Evolutionary conservation across 2,113 vertebrate species (phyloP).

Genomic region (Ictalurus punctatus): DNA sequence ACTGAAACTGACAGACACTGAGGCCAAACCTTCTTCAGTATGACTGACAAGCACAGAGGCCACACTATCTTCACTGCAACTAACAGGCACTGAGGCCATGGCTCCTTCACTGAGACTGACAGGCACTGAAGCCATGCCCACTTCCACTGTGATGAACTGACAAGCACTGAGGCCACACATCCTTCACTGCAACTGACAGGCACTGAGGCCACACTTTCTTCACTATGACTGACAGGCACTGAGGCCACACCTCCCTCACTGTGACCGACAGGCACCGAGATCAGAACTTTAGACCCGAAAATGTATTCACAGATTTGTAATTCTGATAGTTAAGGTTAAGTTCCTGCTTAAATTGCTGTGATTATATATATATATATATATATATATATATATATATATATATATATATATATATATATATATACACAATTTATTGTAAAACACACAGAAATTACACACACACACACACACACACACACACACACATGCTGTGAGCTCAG

Average conservation of each 20-base stretch:
- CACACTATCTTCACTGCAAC: neutral
- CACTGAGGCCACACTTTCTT: neutral
- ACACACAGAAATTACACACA: too few relatives aligned
- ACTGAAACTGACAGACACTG: neutral
- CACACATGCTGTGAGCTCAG: neutral
- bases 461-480: conserved; percentile 14
- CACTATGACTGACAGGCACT: neutral
- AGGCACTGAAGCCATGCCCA: neutral
- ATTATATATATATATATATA: too few relatives aligned
- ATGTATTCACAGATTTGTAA: neutral
- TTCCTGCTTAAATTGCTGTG: neutral
- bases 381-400: too few relatives aligned
- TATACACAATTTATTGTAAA: too few relatives aligned
- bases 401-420: too few relatives aligned
- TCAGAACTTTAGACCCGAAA: neutral
- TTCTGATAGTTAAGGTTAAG: neutral
- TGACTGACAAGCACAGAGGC: neutral
- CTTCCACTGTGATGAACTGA: neutral
- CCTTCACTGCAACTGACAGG: neutral
- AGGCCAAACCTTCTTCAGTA: neutral
- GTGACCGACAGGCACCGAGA: neutral
- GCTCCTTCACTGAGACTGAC: neutral
- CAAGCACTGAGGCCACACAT: neutral
- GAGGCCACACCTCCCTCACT: neutral
- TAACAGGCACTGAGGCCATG: neutral